phyloP scores from a whole-genome alignment of 2,113 vertebrate species.

The Sprattus sprattus region DNA sequence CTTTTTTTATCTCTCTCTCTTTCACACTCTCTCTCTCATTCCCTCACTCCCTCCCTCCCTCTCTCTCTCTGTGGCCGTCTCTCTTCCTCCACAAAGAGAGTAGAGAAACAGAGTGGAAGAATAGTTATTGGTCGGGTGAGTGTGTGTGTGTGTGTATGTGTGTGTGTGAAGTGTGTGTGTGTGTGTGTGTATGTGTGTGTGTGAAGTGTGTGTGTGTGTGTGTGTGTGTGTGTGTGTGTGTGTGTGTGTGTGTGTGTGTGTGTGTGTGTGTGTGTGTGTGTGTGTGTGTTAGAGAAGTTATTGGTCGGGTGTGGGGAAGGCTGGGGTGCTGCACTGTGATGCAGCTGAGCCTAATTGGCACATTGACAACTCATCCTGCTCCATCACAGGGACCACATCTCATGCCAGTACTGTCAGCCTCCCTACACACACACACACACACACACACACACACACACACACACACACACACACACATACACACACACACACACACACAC shows the following conservation, averaged over 20 bases:
- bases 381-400: conserved; percentile 38
- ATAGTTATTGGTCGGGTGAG: conserved; percentile 3
- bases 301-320: conserved; percentile 34
- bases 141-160: too few species aligned
- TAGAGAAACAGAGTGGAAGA: background rate
- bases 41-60: background rate
- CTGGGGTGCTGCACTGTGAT: background rate
- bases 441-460: background rate
- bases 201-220: too few species aligned
- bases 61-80: conserved; percentile 39
- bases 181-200: too few species aligned
- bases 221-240: too few species aligned
- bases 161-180: too few species aligned
- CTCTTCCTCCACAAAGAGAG: conserved; percentile 22
- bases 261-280: too few species aligned
- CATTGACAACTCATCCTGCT: conserved; percentile 47
- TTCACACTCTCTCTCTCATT: background rate
- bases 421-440: background rate
- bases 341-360: conserved; percentile 55
- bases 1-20: conserved; percentile 42
- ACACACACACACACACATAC: background rate
- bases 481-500: background rate
- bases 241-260: too few species aligned
- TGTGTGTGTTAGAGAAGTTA: background rate
- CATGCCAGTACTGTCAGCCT: background rate